Percentiles rank a stretch among this genome's conserved stretches.
phyloP scores from a whole-genome alignment of 2,113 vertebrate species.

The Ciconia boyciana region DNA sequence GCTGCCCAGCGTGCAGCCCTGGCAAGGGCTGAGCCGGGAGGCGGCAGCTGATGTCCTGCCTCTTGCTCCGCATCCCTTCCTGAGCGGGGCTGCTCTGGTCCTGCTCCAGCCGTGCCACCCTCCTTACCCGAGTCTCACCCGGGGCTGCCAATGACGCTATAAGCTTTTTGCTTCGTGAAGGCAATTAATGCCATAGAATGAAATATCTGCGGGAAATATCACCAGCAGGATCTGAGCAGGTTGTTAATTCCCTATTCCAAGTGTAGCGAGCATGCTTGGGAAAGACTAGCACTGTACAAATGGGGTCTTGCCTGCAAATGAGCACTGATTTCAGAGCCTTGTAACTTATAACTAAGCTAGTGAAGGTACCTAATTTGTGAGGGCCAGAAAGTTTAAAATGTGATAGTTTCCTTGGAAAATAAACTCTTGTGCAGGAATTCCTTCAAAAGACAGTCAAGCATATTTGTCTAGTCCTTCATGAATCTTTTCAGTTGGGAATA shows the following conservation, averaged over 20 bases:
- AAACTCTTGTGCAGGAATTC: not conserved
- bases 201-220: not conserved
- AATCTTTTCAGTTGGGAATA: not conserved
- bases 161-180: not conserved
- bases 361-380: not conserved
- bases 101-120: not conserved
- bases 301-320: not conserved
- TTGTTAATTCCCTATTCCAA: not conserved
- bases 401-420: not conserved
- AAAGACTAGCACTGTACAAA: not conserved
- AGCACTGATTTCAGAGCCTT: not conserved
- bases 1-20: not conserved
- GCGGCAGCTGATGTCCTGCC: not conserved
- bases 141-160: rapidly evolving
- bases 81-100: not conserved
- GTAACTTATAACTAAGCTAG: not conserved
- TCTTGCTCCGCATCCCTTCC: not conserved
- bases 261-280: not conserved
- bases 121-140: not conserved
- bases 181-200: not conserved
- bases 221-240: not conserved
- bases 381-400: not conserved
- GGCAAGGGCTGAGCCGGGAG: not conserved
- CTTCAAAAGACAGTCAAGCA: not conserved
- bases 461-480: not conserved